phyloP scores from a whole-genome alignment of 2,888 invertebrate species.

The Crossocerus cetratus region DNA sequence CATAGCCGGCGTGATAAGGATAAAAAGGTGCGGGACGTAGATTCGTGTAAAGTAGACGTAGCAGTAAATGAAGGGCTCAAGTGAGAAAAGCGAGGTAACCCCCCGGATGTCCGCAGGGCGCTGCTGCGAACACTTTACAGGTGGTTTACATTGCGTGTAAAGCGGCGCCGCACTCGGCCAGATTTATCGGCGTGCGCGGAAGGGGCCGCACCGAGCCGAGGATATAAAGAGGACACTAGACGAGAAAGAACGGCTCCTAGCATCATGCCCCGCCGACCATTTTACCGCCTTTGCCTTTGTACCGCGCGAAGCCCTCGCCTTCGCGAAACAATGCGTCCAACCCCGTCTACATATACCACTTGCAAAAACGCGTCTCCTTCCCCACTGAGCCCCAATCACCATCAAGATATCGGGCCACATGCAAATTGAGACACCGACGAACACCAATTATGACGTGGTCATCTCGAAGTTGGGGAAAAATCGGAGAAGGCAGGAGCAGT shows the following conservation, averaged over 20 bases:
- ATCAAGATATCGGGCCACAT: no score
- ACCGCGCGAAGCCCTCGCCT: conserved; percentile 30
- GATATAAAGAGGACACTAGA: background rate
- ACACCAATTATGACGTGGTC: no score
- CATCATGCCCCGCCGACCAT: conserved; percentile 44
- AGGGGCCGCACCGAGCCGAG: background rate
- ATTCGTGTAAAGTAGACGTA: no score
- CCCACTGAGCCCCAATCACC: background rate
- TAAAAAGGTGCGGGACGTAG: no score
- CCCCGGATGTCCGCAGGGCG: conserved; percentile 1
- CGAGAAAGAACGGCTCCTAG: conserved; percentile 40
- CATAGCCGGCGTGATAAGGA: no score
- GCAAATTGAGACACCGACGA: no score
- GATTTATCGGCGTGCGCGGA: conserved; percentile 49
- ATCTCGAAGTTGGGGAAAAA: no score
- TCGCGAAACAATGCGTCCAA: conserved; percentile 18
- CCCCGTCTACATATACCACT: background rate
- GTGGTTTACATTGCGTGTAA: conserved; percentile 59
- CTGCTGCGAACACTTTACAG: conserved; percentile 50
- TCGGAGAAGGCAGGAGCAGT: no score
- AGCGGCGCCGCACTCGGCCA: conserved; percentile 44
- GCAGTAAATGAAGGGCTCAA: conserved; percentile 5
- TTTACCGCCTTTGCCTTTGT: conserved; percentile 41
- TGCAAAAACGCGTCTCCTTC: background rate
- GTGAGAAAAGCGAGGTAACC: conserved; percentile 40